These are phyloP conservation scores for Gambusia holbrooki DNA, from an alignment of 2,113 vertebrate genomes.

Conservation along the genomic window DNA sequence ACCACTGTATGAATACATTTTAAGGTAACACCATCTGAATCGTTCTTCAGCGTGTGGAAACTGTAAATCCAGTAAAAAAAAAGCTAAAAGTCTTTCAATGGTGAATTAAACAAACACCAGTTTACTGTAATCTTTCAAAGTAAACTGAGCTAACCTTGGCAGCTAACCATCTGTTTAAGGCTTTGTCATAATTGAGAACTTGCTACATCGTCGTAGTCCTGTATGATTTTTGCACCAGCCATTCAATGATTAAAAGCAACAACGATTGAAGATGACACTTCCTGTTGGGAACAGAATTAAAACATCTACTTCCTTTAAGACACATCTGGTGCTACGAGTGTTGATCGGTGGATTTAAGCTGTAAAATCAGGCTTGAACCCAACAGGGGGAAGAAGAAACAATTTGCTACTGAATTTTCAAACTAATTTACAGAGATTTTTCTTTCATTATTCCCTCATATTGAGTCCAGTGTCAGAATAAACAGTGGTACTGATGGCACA, in stretches of 20 bases:
- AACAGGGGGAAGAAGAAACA: neutral
- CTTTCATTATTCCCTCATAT: fast-evolving
- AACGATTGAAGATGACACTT: neutral
- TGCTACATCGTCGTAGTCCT: neutral
- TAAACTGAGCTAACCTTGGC: neutral
- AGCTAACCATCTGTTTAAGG: slow-evolving; percentile 39
- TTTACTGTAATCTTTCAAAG: neutral
- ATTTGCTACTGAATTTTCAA: too few relatives aligned
- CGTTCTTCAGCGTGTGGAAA: neutral
- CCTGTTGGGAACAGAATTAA: neutral
- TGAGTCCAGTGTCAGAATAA: neutral
- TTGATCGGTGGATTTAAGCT: neutral
- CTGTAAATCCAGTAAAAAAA: neutral
- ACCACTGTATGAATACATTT: neutral
- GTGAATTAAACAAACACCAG: neutral
- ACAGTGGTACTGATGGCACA: neutral
- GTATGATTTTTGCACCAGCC: neutral
- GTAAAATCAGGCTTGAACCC: neutral
- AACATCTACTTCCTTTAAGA: neutral
- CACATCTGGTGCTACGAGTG: slow-evolving; percentile 11
- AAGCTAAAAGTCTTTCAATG: too few relatives aligned
- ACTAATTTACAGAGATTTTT: neutral
- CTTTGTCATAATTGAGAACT: slow-evolving; percentile 5
- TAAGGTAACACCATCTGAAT: slow-evolving; percentile 3
- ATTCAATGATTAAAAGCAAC: neutral